phyloP scores from a whole-genome alignment of 2,113 vertebrate genomes.

The Oncorhynchus gorbuscha region DNA sequence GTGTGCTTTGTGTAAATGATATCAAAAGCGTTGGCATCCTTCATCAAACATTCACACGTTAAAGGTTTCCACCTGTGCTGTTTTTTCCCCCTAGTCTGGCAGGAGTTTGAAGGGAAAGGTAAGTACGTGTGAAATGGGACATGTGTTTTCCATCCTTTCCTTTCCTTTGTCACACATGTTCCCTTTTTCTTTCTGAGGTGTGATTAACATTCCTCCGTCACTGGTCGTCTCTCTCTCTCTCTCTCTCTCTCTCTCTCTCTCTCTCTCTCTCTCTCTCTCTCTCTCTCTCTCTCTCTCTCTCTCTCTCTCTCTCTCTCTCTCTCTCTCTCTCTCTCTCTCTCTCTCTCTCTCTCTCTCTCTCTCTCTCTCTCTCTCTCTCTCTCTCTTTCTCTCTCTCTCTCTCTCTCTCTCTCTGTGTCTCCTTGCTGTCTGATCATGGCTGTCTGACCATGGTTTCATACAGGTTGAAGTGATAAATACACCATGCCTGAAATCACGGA shows the following conservation, averaged over 20 bases:
- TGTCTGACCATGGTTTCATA: constrained; percentile 55
- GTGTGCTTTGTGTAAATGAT: constrained; percentile 56
- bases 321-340: background rate
- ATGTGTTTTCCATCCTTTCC: constrained; percentile 80
- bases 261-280: constrained; percentile 5
- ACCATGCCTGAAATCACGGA: constrained; percentile 66
- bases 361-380: constrained; percentile 3
- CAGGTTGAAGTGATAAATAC: constrained; percentile 67
- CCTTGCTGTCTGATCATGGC: constrained; percentile 44
- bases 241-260: constrained; percentile 26
- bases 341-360: constrained; percentile 26
- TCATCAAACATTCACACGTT: constrained; percentile 64
- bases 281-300: background rate
- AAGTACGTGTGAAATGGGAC: constrained; percentile 76
- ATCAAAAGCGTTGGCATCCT: constrained; percentile 59
- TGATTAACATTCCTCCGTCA: constrained; percentile 67
- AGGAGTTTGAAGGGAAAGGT: constrained; percentile 71
- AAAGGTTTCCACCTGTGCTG: constrained; percentile 63
- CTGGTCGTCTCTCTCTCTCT: background rate
- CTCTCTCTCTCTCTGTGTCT: background rate
- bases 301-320: constrained; percentile 32
- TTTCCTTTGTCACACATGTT: constrained; percentile 70
- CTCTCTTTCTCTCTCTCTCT: constrained; percentile 30
- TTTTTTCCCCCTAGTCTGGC: constrained; percentile 63
- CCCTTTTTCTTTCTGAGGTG: constrained; percentile 47